Percentiles rank a stretch among this genome's conserved stretches.
Evolutionary conservation across 1,140 invertebrate species (phyloP).

Genomic region (Papilio helenus): DNA sequence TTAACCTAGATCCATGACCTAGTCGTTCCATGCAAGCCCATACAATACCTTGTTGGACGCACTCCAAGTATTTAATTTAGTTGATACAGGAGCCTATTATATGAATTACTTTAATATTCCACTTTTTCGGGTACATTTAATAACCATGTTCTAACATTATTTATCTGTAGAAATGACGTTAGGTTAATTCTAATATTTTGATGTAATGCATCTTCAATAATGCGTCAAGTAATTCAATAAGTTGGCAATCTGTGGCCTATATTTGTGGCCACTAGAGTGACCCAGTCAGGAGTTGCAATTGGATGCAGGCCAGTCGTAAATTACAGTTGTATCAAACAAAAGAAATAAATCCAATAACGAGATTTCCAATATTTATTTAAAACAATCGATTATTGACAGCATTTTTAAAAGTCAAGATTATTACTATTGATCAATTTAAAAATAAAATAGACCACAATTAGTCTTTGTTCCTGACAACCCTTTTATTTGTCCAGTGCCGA

Average conservation of each 20-base stretch:
- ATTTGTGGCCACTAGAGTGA: constrained; percentile 40
- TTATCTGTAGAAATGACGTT: too few species aligned
- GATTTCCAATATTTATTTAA: neutral
- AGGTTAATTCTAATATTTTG: too few species aligned
- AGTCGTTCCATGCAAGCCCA: neutral
- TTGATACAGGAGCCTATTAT: neutral
- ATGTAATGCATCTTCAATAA: neutral
- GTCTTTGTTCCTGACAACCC: too few species aligned
- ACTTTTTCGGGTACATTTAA: neutral
- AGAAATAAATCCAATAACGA: neutral
- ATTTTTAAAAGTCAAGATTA: too few species aligned
- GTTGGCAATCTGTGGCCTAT: constrained; percentile 22
- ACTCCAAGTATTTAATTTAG: neutral
- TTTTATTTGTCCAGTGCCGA: neutral
- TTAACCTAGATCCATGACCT: constrained; percentile 22
- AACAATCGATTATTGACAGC: neutral
- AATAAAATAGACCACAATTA: too few species aligned
- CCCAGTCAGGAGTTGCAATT: constrained; percentile 44
- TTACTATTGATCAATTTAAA: too few species aligned
- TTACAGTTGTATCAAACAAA: neutral
- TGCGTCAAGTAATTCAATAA: constrained; percentile 3
- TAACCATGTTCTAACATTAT: too few species aligned
- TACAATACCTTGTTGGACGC: constrained; percentile 20
- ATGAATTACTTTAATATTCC: neutral
- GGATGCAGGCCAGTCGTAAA: constrained; percentile 45